phyloP scores from a whole-genome alignment of 2,797 vertebrate genomes.

The Tympanoctomys barrerae region DNA sequence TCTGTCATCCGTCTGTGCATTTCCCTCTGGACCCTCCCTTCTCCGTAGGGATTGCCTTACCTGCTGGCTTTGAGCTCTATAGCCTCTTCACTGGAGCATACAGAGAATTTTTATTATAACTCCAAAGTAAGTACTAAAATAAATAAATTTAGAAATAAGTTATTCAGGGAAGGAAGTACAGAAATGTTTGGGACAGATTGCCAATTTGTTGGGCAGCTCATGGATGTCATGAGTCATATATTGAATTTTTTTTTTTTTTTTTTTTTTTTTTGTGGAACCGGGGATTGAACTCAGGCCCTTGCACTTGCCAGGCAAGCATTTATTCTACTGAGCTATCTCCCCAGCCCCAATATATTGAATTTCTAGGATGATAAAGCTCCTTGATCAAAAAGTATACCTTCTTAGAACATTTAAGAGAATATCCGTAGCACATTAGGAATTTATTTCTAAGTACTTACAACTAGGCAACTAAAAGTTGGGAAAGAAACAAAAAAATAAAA shows the following conservation, averaged over 20 bases:
- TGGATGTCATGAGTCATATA: background rate
- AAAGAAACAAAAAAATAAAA: conserved; percentile 44
- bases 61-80: no score
- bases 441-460: background rate
- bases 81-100: background rate
- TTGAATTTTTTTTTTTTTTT: background rate
- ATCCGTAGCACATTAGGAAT: background rate
- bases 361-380: background rate
- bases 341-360: background rate
- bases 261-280: no score
- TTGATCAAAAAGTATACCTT: background rate
- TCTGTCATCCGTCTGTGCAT: background rate
- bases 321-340: no score
- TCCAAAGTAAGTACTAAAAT: background rate
- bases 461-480: background rate
- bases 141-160: background rate
- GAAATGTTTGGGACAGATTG: background rate
- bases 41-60: no score
- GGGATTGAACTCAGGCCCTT: no score
- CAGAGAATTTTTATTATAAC: background rate
- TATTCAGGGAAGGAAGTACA: background rate
- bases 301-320: no score
- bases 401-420: conserved; percentile 1
- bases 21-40: no score
- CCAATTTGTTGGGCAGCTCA: background rate